Percentiles rank a stretch among this genome's conserved stretches.
Conservation (phyloP, 37 sponge, comb jelly and placozoan species). For the Axinella damicornis region DNA sequence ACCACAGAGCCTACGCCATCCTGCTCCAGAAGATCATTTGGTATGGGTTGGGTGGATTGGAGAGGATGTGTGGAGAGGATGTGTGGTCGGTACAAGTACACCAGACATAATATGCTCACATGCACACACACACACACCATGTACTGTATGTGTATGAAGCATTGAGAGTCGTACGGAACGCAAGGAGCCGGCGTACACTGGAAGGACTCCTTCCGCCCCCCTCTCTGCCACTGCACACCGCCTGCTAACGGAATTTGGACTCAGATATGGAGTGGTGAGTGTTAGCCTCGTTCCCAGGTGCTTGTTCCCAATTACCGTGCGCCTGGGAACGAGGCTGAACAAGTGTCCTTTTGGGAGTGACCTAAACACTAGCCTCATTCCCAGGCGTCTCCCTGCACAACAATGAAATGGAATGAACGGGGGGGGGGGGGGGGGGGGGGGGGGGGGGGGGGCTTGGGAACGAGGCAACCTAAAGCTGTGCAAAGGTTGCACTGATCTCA, state of each 20-base stretch:
- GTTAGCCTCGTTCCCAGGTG: not conserved
- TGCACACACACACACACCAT: not conserved
- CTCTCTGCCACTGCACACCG: constrained; percentile 71
- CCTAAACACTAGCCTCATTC: too few relatives aligned
- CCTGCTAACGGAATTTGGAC: constrained; percentile 79
- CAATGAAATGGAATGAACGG: not conserved
- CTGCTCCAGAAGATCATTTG: constrained; percentile 67
- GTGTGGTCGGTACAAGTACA: too few relatives aligned
- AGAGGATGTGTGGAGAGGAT: too few relatives aligned
- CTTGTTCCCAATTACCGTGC: not conserved
- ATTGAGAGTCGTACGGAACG: constrained; percentile 55
- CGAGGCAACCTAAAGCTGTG: too few relatives aligned
- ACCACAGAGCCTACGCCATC: constrained; percentile 66
- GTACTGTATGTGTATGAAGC: too few relatives aligned
- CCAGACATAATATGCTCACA: too few relatives aligned
- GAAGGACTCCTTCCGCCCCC: constrained; percentile 61
- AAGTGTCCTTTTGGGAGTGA: too few relatives aligned
- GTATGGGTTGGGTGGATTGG: constrained; percentile 11
- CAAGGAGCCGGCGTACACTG: constrained; percentile 59
- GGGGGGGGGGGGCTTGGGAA: too few relatives aligned
- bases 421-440: too few relatives aligned
- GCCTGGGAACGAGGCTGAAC: too few relatives aligned
- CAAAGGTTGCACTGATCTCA: too few relatives aligned
- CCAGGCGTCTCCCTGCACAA: too few relatives aligned
- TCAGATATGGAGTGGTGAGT: constrained; percentile 86